These are phyloP conservation scores for Lampris megalopsis DNA, from an alignment of 2,113 vertebrate species.

Conservation along the genomic window DNA sequence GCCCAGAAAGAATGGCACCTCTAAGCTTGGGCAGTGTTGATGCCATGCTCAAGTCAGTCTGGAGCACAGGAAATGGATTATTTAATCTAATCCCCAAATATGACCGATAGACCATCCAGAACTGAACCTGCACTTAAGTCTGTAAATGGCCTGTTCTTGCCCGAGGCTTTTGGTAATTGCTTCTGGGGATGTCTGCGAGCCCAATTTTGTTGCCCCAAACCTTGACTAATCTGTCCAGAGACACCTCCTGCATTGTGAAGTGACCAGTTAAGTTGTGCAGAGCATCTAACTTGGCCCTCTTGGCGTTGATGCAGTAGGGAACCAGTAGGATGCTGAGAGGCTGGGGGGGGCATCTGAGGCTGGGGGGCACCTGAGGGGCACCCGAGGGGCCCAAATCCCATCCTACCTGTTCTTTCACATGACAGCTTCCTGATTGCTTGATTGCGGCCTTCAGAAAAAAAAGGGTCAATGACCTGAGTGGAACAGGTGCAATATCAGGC, in stretches of 20 bases:
- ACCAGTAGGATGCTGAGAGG: slow-evolving; percentile 31
- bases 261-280: background rate
- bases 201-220: background rate
- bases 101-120: slow-evolving; percentile 2
- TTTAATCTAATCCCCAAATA: slow-evolving; percentile 35
- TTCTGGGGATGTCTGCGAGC: slow-evolving; percentile 21
- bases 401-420: slow-evolving; percentile 70
- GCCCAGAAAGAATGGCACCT: no score
- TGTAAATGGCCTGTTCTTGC: slow-evolving; percentile 28
- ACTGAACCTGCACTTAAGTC: slow-evolving; percentile 11
- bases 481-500: slow-evolving; percentile 24
- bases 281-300: no score
- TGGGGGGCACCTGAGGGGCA: no score
- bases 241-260: slow-evolving; percentile 1
- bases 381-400: slow-evolving; percentile 56
- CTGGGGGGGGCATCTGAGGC: no score
- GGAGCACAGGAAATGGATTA: no score
- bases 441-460: slow-evolving; percentile 42
- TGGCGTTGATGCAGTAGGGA: no score
- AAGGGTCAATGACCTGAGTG: slow-evolving; percentile 47
- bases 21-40: no score
- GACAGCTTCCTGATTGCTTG: slow-evolving; percentile 40
- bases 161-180: slow-evolving; percentile 30
- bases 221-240: slow-evolving; percentile 12
- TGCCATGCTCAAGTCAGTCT: no score